Percentiles rank a stretch among this genome's conserved stretches.
Conservation (phyloP, 2,113 vertebrate genomes). For the Haemorhous mexicanus region DNA sequence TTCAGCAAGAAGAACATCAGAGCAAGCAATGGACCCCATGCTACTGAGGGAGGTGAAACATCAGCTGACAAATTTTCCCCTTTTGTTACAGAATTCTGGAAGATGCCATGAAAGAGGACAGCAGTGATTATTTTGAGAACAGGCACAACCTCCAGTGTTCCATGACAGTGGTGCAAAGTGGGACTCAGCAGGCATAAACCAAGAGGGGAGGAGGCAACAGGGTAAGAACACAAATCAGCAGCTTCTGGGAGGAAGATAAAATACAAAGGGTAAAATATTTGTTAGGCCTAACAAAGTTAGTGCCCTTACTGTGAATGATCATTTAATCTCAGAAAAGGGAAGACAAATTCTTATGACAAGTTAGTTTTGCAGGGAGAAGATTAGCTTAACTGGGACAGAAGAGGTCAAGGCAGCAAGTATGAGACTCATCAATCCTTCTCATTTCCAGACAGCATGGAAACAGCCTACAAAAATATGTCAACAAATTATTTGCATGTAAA, state of each 20-base stretch:
- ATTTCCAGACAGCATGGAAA: not conserved
- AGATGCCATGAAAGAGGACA: not conserved
- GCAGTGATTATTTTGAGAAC: not conserved
- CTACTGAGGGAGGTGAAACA: not conserved
- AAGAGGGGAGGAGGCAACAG: not conserved
- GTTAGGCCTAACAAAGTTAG: not conserved
- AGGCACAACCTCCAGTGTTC: not conserved
- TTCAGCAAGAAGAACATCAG: not conserved
- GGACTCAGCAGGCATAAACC: not conserved
- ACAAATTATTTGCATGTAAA: not conserved
- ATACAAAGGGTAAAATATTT: not conserved
- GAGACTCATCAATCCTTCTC: not conserved
- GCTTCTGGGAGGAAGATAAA: not conserved
- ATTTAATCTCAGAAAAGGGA: not conserved
- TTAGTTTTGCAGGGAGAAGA: not conserved
- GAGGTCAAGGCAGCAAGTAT: not conserved
- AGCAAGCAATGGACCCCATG: not conserved
- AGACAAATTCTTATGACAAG: not conserved
- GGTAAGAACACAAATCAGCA: not conserved
- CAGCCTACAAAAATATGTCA: not conserved
- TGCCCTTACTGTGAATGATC: not conserved
- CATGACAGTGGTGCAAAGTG: not conserved
- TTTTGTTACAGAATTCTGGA: not conserved
- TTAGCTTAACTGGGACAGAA: not conserved
- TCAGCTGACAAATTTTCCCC: too few relatives aligned